Conservation (phyloP, 2,888 invertebrate genomes). For the Cheilosia variabilis region DNA sequence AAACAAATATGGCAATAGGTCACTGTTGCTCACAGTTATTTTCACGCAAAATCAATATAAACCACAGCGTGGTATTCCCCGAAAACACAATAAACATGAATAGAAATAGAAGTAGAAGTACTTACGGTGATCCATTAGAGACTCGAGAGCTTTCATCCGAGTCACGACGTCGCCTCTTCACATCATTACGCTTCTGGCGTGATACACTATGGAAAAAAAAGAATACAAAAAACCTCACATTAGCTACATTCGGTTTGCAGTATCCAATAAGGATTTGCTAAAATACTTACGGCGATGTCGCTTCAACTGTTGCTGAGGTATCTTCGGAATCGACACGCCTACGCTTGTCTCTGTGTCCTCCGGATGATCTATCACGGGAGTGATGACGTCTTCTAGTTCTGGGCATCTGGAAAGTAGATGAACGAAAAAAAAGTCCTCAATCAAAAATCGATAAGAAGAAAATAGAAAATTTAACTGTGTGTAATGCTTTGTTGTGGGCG, state of each 20-base stretch:
- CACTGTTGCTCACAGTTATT: slow-evolving; percentile 36
- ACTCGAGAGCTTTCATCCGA: slow-evolving; percentile 84
- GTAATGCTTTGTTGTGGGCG: slow-evolving; percentile 11
- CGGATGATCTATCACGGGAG: slow-evolving; percentile 86
- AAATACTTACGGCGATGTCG: slow-evolving; percentile 82
- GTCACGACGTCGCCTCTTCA: slow-evolving; percentile 88
- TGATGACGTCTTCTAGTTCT: slow-evolving; percentile 92
- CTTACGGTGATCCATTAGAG: slow-evolving; percentile 83
- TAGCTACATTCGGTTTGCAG: slow-evolving; percentile 6
- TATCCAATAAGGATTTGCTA: slow-evolving; percentile 41
- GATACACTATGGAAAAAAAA: slow-evolving; percentile 76
- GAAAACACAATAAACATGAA: slow-evolving; percentile 24
- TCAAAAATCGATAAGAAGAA: slow-evolving; percentile 23
- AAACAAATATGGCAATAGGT: slow-evolving; percentile 41
- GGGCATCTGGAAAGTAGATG: slow-evolving; percentile 88
- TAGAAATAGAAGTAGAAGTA: slow-evolving; percentile 57
- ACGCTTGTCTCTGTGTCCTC: slow-evolving; percentile 86
- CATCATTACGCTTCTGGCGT: slow-evolving; percentile 81
- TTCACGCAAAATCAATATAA: slow-evolving; percentile 25
- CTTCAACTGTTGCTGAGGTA: slow-evolving; percentile 80
- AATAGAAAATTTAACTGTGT: background rate
- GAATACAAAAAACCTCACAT: background rate
- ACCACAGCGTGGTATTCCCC: background rate
- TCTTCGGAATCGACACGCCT: slow-evolving; percentile 88
- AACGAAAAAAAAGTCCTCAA: background rate